A percentile compares a stretch with the other conserved stretches of the same genome.
These are phyloP conservation scores for Tenthredo notha DNA, from an alignment of 2,888 invertebrate genomes.

Conservation along the genomic window DNA sequence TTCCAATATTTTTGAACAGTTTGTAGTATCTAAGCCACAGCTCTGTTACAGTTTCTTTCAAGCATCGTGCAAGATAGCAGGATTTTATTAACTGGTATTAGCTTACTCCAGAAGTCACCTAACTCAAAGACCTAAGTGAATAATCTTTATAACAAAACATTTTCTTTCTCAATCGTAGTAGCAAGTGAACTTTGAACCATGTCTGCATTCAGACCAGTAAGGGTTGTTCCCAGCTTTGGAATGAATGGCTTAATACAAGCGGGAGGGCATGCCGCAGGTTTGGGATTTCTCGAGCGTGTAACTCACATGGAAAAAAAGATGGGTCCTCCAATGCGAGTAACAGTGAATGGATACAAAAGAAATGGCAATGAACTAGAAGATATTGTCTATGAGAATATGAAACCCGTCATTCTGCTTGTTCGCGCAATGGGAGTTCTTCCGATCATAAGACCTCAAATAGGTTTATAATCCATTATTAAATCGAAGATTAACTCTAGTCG, in stretches of 20 bases:
- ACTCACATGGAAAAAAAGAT: constrained; percentile 35
- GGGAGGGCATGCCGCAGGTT: background rate
- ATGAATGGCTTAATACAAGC: constrained; percentile 34
- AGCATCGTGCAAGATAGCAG: background rate
- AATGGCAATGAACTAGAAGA: constrained; percentile 60
- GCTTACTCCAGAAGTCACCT: background rate
- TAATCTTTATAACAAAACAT: background rate
- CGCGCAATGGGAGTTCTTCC: constrained; percentile 84
- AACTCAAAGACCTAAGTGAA: background rate
- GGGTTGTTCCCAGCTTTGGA: constrained; percentile 39
- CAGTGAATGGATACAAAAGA: constrained; percentile 32
- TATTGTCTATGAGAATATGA: constrained; percentile 78
- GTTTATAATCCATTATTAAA: constrained; percentile 62
- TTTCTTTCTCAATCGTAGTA: background rate
- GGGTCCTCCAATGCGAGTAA: constrained; percentile 22
- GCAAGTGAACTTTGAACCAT: constrained; percentile 1
- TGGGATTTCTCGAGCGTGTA: constrained; percentile 27
- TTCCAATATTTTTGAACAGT: constrained; percentile 9
- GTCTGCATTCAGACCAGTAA: constrained; percentile 49
- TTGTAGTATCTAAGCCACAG: background rate
- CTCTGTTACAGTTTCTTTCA: background rate
- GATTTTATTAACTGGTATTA: background rate
- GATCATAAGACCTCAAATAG: constrained; percentile 79
- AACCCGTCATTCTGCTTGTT: constrained; percentile 78
- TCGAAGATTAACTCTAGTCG: background rate